Conservation (phyloP, 2,888 invertebrate genomes). For the Trichogramma evanescens region DNA sequence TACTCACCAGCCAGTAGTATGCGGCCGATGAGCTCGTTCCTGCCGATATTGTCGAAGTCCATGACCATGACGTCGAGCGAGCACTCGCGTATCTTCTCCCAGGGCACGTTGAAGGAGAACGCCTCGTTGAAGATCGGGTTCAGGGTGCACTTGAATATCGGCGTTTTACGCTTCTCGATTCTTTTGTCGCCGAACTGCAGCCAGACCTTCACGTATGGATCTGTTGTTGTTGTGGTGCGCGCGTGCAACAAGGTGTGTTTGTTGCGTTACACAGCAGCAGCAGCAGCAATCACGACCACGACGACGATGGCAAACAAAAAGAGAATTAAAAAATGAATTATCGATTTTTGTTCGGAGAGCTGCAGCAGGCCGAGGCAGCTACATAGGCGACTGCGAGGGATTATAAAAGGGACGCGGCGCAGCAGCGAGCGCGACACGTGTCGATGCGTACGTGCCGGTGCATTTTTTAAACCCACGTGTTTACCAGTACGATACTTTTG, state of each 20-base stretch:
- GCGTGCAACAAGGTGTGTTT: too few relatives aligned
- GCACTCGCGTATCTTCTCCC: constrained; percentile 94
- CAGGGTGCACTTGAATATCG: constrained; percentile 86
- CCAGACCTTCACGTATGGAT: constrained; percentile 98
- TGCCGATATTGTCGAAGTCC: constrained; percentile 95
- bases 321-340: background rate
- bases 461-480: too few relatives aligned
- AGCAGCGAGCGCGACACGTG: too few relatives aligned
- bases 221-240: constrained; percentile 49
- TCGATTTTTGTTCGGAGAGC: too few relatives aligned
- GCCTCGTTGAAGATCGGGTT: constrained; percentile 95
- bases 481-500: too few relatives aligned
- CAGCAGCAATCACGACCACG: too few relatives aligned
- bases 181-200: constrained; percentile 90
- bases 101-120: constrained; percentile 92
- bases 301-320: background rate
- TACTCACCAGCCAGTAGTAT: constrained; percentile 79
- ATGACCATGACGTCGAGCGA: constrained; percentile 90
- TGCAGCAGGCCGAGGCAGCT: too few relatives aligned
- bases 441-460: too few relatives aligned
- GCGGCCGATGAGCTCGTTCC: constrained; percentile 86
- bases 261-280: too few relatives aligned
- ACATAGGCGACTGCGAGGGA: too few relatives aligned
- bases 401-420: too few relatives aligned
- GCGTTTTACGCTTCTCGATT: constrained; percentile 92